Evolutionary conservation across 2,888 invertebrate species (phyloP).

Genomic region (Meganola albula): DNA sequence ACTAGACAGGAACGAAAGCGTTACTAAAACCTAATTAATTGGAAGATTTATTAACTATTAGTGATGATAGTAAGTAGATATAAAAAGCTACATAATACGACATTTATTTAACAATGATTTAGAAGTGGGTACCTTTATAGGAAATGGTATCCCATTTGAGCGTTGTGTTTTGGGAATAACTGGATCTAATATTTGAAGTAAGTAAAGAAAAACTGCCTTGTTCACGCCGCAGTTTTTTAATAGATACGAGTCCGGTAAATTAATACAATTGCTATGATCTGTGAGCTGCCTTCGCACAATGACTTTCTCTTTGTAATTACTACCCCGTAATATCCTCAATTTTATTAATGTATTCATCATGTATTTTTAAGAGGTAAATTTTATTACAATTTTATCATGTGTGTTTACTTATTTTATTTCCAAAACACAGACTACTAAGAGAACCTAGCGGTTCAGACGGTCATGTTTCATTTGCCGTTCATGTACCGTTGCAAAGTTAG

Average conservation of each 20-base stretch:
- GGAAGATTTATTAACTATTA: not conserved
- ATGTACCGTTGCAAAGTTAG: no score
- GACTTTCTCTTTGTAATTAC: conserved; percentile 38
- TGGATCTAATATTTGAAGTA: conserved; percentile 44
- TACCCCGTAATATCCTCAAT: conserved; percentile 43
- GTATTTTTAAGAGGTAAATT: no score
- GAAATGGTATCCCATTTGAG: conserved; percentile 52
- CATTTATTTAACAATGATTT: no score
- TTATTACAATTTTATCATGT: no score
- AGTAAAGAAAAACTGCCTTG: conserved; percentile 38
- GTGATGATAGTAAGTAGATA: not conserved
- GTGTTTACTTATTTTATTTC: no score
- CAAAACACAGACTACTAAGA: no score
- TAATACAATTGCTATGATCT: conserved; percentile 39
- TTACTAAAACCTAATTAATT: conserved; percentile 39
- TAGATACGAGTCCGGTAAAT: conserved; percentile 44
- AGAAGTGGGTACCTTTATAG: conserved; percentile 42
- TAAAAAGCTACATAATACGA: not conserved
- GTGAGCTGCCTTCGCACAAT: conserved; percentile 34
- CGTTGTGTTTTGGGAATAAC: conserved; percentile 48
- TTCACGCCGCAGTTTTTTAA: conserved; percentile 44
- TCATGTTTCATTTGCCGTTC: no score
- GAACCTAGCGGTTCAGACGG: no score
- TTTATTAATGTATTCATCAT: conserved; percentile 44
- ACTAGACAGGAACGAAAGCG: conserved; percentile 41